Evolutionary conservation across 2,797 vertebrate species (phyloP).

Genomic region (Toxotes lorentzi): DNA sequence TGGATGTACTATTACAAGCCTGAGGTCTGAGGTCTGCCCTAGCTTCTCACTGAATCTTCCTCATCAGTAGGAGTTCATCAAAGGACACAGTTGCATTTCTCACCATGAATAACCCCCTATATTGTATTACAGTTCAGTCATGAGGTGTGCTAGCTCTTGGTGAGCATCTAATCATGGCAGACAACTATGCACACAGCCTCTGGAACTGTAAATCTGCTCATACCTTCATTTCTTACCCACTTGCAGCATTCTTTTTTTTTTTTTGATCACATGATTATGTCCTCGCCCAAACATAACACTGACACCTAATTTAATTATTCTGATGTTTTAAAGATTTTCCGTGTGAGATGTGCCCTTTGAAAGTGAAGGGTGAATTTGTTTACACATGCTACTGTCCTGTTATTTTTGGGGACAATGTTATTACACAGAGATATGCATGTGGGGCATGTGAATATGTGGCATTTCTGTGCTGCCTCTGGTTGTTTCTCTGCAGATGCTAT

Average conservation of each 20-base stretch:
- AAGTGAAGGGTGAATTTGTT: slow-evolving; percentile 34
- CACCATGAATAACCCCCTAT: slow-evolving; percentile 47
- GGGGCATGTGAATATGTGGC: slow-evolving; percentile 36
- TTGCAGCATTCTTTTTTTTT: too few relatives aligned
- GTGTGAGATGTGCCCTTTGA: slow-evolving; percentile 24
- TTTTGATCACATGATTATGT: slow-evolving; percentile 20
- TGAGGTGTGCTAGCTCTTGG: slow-evolving; percentile 12
- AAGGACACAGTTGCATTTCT: slow-evolving; percentile 59
- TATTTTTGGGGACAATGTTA: slow-evolving; percentile 22
- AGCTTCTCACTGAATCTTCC: slow-evolving; percentile 67
- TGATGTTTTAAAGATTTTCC: slow-evolving; percentile 31
- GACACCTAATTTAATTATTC: neutral
- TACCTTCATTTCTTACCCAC: neutral
- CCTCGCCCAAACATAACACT: neutral
- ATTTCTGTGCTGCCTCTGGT: slow-evolving; percentile 37
- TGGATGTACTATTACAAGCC: slow-evolving; percentile 74
- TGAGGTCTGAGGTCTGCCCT: slow-evolving; percentile 70
- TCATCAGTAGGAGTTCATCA: slow-evolving; percentile 50
- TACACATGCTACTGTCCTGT: slow-evolving; percentile 1
- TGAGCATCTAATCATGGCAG: slow-evolving; percentile 33
- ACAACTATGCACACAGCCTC: neutral
- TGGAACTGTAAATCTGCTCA: slow-evolving; percentile 20
- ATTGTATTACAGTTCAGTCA: slow-evolving; percentile 32
- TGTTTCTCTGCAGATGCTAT: slow-evolving; percentile 43
- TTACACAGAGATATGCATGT: slow-evolving; percentile 55